Evolutionary conservation across 2,113 vertebrate genomes (phyloP), one percentile per base, ranked within the genome.

Genomic region (Catharus bicknelli): DNA sequence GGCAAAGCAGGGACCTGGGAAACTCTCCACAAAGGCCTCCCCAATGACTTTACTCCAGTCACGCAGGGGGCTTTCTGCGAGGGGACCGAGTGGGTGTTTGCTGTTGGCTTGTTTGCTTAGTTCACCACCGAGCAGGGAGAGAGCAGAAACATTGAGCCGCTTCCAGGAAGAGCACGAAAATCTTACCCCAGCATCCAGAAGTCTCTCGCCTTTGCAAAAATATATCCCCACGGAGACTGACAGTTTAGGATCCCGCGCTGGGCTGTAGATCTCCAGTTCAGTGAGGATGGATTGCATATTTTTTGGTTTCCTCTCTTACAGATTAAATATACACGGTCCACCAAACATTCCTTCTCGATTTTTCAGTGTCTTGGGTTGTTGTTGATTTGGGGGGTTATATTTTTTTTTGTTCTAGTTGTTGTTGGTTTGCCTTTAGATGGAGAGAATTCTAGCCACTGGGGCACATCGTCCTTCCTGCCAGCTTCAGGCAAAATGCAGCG

Each of bases 181-280:
- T 91, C 96, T 97, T 97, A 97, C 96, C 96, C 95, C 88, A 93
- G 68, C 47, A 92, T 96, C 95, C 95, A 90, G 92, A 87, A 91
- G 94, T 66, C 51, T 93, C 50, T 88, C 42, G 40, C 67, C 76
- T 76, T 66, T 21, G 66, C 73, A 93, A 92, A 91, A 86, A 84
- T 61, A 84, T 64, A 82, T 94, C 94, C 69, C 72, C 88, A 25
- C 47, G 76, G 77, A 87, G 86, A 81, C 83, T 90, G 93, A 91
- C 88, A 86, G 87, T 77, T 51, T 82, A 63, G 93, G 75, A 84
- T 95, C 68, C 95, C 21, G 62, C 68, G 86, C 70, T 95, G 91
- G 69, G 91, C 89, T 90, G 93, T 80, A 89, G 89, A 92, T 38
- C 75, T 95, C 74, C 75, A 26, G 42, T 80, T 76, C 90, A 88